Conservation (phyloP, 2,797 vertebrate species). For the Cuniculus paca region DNA sequence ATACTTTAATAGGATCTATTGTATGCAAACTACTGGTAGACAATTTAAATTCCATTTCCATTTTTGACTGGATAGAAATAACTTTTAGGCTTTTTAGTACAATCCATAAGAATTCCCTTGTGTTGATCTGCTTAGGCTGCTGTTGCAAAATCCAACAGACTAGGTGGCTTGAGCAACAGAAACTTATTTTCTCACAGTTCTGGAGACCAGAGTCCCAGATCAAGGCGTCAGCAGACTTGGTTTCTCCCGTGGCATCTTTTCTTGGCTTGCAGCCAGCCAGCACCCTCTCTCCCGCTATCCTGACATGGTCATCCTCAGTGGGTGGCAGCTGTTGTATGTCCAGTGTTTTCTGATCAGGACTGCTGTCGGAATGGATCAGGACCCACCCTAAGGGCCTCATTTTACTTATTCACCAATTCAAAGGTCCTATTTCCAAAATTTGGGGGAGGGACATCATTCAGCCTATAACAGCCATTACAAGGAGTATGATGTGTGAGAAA, state of each 20-base stretch:
- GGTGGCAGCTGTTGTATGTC: background rate
- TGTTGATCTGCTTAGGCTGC: background rate
- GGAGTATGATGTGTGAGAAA: background rate
- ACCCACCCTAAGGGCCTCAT: background rate
- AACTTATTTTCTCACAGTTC: background rate
- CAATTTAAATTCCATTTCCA: background rate
- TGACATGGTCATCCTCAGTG: background rate
- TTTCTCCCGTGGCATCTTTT: background rate
- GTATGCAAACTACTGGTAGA: background rate
- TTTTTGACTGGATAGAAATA: background rate
- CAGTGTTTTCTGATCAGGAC: background rate
- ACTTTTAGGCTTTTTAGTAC: background rate
- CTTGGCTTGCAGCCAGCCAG: background rate
- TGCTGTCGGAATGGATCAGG: background rate
- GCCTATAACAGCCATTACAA: background rate
- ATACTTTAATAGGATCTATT: background rate
- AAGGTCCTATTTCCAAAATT: background rate
- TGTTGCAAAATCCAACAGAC: background rate
- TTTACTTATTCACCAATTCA: background rate
- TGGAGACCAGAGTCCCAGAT: background rate
- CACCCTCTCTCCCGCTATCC: background rate
- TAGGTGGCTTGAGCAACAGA: background rate
- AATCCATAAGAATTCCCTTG: background rate
- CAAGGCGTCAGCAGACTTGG: background rate
- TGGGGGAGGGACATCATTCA: background rate